Conservation (phyloP, 1,140 invertebrate species). For the Bombus difficillimus region DNA sequence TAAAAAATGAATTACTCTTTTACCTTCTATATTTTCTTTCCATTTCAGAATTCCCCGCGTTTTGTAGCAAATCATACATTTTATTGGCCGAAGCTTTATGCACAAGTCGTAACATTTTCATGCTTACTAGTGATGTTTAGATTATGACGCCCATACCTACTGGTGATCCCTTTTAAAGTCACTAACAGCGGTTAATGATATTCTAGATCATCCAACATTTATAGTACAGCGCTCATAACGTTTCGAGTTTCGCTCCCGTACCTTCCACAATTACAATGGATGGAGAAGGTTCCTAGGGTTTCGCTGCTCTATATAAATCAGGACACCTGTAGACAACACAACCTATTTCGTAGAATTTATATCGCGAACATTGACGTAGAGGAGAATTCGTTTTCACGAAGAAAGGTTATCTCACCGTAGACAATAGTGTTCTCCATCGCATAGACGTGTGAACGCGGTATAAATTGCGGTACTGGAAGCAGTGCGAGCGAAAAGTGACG, state of each 20-base stretch:
- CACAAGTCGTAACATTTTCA: neutral
- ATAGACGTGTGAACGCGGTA: neutral
- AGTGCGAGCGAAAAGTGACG: neutral
- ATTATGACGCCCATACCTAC: neutral
- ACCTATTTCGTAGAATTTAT: slow-evolving; percentile 37
- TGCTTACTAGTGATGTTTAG: neutral
- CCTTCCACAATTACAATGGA: neutral
- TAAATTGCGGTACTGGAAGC: slow-evolving; percentile 12
- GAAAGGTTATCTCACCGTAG: neutral
- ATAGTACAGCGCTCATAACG: neutral
- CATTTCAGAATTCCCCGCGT: neutral
- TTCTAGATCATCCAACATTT: neutral
- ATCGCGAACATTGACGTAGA: neutral
- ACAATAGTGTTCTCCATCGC: slow-evolving; percentile 7
- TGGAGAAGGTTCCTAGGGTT: neutral
- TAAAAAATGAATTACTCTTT: neutral
- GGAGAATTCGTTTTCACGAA: slow-evolving; percentile 20
- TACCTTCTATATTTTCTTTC: neutral
- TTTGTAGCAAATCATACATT: neutral
- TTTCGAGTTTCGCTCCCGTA: neutral
- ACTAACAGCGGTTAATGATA: slow-evolving; percentile 17
- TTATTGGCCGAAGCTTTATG: slow-evolving; percentile 28
- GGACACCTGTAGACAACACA: slow-evolving; percentile 10
- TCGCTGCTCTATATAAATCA: slow-evolving; percentile 17
- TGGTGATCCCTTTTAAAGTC: neutral